Evolutionary conservation across 2,888 invertebrate genomes (phyloP).

Genomic region (Liopterus haemorrhoidalis): DNA sequence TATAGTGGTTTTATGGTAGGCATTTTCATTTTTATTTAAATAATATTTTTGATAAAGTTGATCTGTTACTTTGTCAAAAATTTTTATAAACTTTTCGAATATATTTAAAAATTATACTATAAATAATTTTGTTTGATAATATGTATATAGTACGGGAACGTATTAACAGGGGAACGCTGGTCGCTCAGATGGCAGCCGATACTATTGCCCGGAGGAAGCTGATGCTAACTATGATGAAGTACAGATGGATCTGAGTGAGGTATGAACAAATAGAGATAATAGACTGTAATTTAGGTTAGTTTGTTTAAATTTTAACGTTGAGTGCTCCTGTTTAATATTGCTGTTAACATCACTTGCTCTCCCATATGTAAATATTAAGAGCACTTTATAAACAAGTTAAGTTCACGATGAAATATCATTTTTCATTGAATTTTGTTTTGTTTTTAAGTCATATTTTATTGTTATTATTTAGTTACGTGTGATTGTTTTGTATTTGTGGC

Average conservation of each 20-base stretch:
- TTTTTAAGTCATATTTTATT: background rate
- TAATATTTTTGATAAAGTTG: too few species aligned
- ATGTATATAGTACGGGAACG: constrained; percentile 52
- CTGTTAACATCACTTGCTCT: too few species aligned
- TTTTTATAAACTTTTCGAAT: constrained; percentile 48
- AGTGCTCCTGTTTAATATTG: too few species aligned
- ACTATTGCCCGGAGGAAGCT: constrained; percentile 40
- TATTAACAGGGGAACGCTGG: constrained; percentile 39
- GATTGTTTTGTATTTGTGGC: too few species aligned
- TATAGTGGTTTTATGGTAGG: too few species aligned
- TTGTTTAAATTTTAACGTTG: constrained; percentile 1
- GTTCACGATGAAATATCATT: too few species aligned
- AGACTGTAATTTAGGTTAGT: constrained; percentile 8
- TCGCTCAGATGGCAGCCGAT: constrained; percentile 12
- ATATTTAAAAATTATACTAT: constrained; percentile 41
- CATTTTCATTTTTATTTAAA: too few species aligned
- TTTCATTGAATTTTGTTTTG: background rate
- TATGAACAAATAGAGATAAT: constrained; percentile 31
- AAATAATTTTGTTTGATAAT: constrained; percentile 46
- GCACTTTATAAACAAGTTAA: too few species aligned
- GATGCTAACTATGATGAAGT: constrained; percentile 71
- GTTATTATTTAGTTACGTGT: too few species aligned
- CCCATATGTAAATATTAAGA: too few species aligned
- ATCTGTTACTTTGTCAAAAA: too few species aligned
- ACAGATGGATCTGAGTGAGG: constrained; percentile 72